Evolutionary conservation across 2,888 invertebrate genomes (phyloP).

Genomic region (Mactromeris polynyma): DNA sequence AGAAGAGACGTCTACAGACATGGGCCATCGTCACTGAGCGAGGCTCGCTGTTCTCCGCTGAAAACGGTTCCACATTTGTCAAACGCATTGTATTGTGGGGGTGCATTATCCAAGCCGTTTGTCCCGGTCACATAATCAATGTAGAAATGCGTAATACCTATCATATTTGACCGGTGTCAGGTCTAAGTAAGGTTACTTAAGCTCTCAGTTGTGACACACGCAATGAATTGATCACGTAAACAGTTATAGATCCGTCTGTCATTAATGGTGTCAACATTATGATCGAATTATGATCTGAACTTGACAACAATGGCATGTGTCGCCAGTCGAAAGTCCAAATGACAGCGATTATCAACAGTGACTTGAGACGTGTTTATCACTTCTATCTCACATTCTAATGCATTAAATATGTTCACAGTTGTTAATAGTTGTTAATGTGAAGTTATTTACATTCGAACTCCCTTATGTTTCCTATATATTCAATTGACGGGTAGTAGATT

Average conservation of each 20-base stretch:
- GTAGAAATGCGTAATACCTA: not conserved
- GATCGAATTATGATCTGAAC: constrained; percentile 1
- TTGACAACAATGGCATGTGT: constrained; percentile 49
- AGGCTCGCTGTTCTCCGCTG: no score
- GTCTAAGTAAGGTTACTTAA: not conserved
- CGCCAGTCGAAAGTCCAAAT: constrained; percentile 22
- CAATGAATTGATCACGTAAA: constrained; percentile 24
- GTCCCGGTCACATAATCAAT: not conserved
- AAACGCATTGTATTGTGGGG: not conserved
- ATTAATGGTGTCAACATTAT: constrained; percentile 34
- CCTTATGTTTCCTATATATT: not conserved
- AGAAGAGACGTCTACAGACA: no score
- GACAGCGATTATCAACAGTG: constrained; percentile 19
- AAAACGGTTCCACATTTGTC: no score
- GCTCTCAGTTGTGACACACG: not conserved
- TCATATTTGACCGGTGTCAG: constrained; percentile 10
- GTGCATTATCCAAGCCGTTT: not conserved
- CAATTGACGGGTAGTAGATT: not conserved
- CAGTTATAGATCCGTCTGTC: constrained; percentile 17
- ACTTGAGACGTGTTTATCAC: constrained; percentile 45
- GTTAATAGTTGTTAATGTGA: not conserved
- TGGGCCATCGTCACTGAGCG: no score
- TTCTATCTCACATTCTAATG: constrained; percentile 35
- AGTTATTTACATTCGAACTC: not conserved
- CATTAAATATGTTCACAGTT: not conserved